A percentile compares a stretch with the other conserved stretches of the same genome.
Evolutionary conservation across 2,888 invertebrate species (phyloP).

Genomic region (Chalcis sispes): DNA sequence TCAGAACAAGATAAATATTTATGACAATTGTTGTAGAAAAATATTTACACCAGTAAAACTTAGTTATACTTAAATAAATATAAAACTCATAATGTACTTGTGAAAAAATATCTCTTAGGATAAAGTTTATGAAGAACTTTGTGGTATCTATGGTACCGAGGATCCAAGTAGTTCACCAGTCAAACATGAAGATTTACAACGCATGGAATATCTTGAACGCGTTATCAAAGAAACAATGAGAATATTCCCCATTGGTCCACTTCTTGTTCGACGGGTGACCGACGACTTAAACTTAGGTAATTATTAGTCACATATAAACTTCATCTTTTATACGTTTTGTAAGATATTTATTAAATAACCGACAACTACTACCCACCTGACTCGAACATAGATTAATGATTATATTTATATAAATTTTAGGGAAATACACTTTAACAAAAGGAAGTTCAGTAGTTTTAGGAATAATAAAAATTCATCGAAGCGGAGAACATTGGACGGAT

Average conservation of each 20-base stretch:
- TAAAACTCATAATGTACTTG: too few species aligned
- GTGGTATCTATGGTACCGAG: conserved; percentile 74
- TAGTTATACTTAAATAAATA: too few species aligned
- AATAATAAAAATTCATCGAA: conserved; percentile 61
- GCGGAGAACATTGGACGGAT: conserved; percentile 62
- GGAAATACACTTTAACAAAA: conserved; percentile 60
- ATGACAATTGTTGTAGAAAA: too few species aligned
- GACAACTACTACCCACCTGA: too few species aligned
- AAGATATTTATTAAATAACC: too few species aligned
- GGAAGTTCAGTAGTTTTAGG: conserved; percentile 60
- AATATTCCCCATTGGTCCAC: conserved; percentile 78
- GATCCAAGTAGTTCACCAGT: conserved; percentile 73
- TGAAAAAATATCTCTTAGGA: too few species aligned
- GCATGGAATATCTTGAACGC: conserved; percentile 79
- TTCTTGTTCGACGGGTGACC: conserved; percentile 76
- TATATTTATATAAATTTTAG: conserved; percentile 42
- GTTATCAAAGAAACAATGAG: conserved; percentile 80
- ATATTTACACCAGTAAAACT: too few species aligned
- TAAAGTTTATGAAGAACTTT: conserved; percentile 75
- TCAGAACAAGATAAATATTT: too few species aligned
- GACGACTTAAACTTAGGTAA: conserved; percentile 78
- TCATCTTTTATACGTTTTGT: too few species aligned
- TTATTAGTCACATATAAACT: neutral
- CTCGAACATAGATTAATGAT: too few species aligned
- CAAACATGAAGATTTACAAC: conserved; percentile 77